phyloP scores from a whole-genome alignment of 2,113 vertebrate species.

The Mobula birostris region DNA sequence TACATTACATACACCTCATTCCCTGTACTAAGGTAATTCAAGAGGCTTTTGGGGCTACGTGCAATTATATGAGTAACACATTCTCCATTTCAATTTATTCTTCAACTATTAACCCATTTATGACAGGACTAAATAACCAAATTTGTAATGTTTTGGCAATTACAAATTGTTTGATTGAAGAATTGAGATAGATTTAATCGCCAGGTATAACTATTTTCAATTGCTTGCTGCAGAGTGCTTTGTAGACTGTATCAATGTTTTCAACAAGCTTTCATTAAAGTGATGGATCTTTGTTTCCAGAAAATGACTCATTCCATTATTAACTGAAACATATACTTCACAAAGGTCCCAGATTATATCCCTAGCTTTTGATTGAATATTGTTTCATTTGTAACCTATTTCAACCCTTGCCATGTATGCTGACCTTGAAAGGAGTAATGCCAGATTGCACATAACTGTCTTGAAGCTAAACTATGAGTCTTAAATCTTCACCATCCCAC shows the following conservation, averaged over 20 bases:
- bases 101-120: not conserved
- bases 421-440: not conserved
- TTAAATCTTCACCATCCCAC: not conserved
- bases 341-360: not conserved
- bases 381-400: not conserved
- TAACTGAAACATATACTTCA: not conserved
- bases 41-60: not conserved
- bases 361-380: not conserved
- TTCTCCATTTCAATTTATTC: not conserved
- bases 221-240: not conserved
- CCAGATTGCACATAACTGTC: not conserved
- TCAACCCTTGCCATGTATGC: not conserved
- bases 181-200: not conserved
- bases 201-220: not conserved
- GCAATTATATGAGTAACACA: not conserved
- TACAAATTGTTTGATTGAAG: not conserved
- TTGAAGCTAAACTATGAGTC: not conserved
- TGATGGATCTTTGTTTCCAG: not conserved
- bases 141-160: not conserved
- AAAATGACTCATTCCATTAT: not conserved
- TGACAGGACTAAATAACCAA: not conserved
- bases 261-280: not conserved
- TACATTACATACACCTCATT: too few species aligned
- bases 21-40: not conserved
- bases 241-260: not conserved